A percentile compares a stretch with the other conserved stretches of the same genome.
These are phyloP conservation scores for Sus scrofa DNA, from an alignment of 2,113 vertebrate genomes.

Conservation along the genomic window DNA sequence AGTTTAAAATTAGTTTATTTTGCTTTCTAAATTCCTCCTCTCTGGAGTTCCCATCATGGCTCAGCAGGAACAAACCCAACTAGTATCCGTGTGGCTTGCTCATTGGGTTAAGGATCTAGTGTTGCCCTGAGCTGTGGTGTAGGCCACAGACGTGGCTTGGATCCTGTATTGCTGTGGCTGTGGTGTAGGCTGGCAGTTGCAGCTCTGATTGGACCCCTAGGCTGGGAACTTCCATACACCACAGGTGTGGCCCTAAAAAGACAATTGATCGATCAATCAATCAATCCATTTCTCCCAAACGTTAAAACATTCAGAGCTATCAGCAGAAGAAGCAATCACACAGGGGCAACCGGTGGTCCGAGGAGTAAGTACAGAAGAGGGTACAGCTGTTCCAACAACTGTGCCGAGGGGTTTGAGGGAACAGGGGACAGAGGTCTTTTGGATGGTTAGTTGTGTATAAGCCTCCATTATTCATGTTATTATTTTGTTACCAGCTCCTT, in stretches of 20 bases:
- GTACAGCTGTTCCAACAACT: neutral
- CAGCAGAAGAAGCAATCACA: neutral
- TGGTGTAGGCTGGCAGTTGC: too few species aligned
- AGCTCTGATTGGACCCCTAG: too few species aligned
- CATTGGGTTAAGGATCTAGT: too few species aligned
- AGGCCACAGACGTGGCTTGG: too few species aligned
- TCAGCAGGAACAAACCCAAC: too few species aligned
- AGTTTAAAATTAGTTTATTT: neutral
- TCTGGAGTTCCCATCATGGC: too few species aligned
- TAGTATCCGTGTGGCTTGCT: too few species aligned
- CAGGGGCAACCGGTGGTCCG: neutral
- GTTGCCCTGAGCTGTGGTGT: too few species aligned
- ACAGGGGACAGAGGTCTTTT: neutral
- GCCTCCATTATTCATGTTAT: neutral
- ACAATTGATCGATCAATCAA: too few species aligned
- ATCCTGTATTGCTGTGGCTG: too few species aligned
- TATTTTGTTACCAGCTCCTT: neutral
- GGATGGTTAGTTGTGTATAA: neutral
- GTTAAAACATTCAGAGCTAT: neutral
- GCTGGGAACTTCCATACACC: too few species aligned
- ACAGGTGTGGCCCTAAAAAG: too few species aligned
- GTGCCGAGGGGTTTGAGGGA: neutral
- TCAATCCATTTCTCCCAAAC: neutral
- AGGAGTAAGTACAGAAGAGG: neutral
- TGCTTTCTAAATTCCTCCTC: neutral